A percentile compares a stretch with the other conserved stretches of the same genome.
Conservation (phyloP, 2,888 invertebrate genomes). For the Conops quadrifasciatus region DNA sequence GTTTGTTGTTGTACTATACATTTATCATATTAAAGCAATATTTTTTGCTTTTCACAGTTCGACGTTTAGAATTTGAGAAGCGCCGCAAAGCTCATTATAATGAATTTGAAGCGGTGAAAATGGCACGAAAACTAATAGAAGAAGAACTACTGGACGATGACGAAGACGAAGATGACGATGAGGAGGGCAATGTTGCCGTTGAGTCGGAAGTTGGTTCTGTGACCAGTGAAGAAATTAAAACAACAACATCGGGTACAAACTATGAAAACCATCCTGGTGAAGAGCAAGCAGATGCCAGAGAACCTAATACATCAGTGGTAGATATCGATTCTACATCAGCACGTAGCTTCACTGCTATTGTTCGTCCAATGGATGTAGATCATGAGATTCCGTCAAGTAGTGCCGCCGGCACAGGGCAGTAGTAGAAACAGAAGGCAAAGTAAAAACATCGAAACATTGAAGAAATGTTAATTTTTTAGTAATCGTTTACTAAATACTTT, state of each 20-base stretch:
- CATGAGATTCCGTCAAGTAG: constrained; percentile 35
- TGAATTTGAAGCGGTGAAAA: constrained; percentile 93
- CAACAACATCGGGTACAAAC: constrained; percentile 26
- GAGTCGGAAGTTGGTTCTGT: constrained; percentile 74
- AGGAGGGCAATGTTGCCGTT: constrained; percentile 8
- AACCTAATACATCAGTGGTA: neutral
- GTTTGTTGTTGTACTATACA: neutral
- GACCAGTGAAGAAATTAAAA: constrained; percentile 56
- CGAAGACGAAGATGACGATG: constrained; percentile 64
- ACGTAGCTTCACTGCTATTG: neutral
- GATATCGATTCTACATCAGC: neutral
- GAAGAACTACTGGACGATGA: constrained; percentile 89
- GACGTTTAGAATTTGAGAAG: constrained; percentile 84
- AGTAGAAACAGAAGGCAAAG: constrained; percentile 20
- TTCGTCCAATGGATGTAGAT: constrained; percentile 38
- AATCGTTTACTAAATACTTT: constrained; percentile 15
- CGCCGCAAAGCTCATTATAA: constrained; percentile 98
- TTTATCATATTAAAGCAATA: neutral
- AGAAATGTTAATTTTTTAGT: neutral
- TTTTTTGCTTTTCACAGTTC: constrained; percentile 65
- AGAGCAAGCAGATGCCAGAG: constrained; percentile 1
- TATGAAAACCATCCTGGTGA: constrained; percentile 1
- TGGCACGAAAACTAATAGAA: constrained; percentile 89
- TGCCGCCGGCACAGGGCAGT: constrained; percentile 33
- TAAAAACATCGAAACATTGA: neutral